These are phyloP conservation scores for Noturus placidus DNA, from an alignment of 2,113 vertebrate species.

Conservation along the genomic window DNA sequence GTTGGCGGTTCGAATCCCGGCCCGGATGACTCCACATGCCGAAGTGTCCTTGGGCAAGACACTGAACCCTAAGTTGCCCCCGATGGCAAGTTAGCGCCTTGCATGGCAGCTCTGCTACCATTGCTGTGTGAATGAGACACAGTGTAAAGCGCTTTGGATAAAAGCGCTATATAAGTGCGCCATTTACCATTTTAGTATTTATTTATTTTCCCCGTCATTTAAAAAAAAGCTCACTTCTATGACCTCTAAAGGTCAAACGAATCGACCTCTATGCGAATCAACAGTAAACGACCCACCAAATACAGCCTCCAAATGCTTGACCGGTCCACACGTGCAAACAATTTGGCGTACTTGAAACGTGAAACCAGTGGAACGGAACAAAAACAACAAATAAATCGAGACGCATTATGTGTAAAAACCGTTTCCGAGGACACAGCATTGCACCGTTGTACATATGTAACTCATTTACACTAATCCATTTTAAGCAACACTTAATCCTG, in stretches of 20 bases:
- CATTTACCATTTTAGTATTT: too few species aligned
- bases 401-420: neutral
- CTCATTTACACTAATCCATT: neutral
- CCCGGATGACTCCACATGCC: too few species aligned
- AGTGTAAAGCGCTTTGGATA: too few species aligned
- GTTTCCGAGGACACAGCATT: neutral
- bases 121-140: too few species aligned
- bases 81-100: too few species aligned
- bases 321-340: neutral
- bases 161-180: too few species aligned
- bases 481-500: neutral
- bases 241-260: neutral
- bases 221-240: neutral
- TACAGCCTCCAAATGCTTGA: neutral
- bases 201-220: too few species aligned
- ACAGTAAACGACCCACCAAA: neutral
- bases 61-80: too few species aligned
- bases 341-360: neutral
- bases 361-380: neutral
- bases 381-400: neutral
- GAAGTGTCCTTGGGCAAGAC: too few species aligned
- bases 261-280: neutral
- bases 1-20: too few species aligned
- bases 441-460: neutral
- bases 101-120: too few species aligned